Conservation (phyloP, 2,113 vertebrate species). For the Copsychus sechellarum region DNA sequence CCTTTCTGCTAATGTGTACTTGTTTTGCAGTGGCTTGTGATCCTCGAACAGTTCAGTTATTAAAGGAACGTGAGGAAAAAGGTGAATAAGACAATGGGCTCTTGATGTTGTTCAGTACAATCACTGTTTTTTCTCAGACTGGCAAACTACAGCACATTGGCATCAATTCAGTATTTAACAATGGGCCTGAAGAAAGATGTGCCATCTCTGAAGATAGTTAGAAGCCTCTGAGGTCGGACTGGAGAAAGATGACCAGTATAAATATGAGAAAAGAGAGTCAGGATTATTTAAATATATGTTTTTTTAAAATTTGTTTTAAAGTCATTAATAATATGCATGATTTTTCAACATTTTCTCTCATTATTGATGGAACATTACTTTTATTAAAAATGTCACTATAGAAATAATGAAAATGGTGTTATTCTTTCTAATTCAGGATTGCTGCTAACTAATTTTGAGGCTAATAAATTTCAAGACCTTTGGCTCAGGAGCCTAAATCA, state of each 20-base stretch:
- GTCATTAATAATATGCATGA: background rate
- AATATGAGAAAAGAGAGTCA: background rate
- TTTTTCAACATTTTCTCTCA: background rate
- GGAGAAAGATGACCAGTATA: background rate
- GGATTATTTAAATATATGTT: background rate
- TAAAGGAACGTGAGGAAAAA: background rate
- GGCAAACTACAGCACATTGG: background rate
- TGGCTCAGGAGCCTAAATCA: background rate
- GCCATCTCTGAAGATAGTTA: background rate
- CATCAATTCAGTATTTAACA: background rate
- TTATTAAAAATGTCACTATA: background rate
- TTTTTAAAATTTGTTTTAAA: background rate
- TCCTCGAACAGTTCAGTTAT: background rate
- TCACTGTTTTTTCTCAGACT: background rate
- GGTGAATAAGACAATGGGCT: background rate
- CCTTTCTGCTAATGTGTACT: background rate
- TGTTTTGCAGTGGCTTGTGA: background rate
- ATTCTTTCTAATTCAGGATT: background rate
- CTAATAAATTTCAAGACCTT: background rate
- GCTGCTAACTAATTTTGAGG: background rate
- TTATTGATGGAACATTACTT: background rate
- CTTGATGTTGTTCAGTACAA: background rate
- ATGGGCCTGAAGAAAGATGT: background rate
- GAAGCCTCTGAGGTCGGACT: background rate
- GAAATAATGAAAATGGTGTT: background rate